Conservation (phyloP, 2,113 vertebrate genomes). For the Atherinomorus stipes region DNA sequence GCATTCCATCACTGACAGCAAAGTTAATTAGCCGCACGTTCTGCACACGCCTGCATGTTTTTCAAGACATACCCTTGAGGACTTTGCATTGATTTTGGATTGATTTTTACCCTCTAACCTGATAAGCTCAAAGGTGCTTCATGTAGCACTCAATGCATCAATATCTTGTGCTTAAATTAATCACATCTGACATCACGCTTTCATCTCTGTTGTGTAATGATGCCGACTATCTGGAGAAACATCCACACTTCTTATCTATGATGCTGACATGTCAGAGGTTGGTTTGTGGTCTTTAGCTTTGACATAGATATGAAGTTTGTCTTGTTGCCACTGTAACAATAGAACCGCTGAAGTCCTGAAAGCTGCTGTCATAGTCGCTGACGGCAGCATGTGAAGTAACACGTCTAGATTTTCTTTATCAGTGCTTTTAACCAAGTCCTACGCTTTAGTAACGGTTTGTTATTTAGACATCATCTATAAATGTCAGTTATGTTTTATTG, state of each 20-base stretch:
- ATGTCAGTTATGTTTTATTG: not conserved
- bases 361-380: not conserved
- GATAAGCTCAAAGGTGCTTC: constrained; percentile 7
- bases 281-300: not conserved
- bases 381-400: not conserved
- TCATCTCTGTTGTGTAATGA: not conserved
- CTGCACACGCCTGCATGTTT: not conserved
- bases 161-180: constrained; percentile 20
- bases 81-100: constrained; percentile 34
- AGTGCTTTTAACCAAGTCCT: too few species aligned
- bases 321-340: not conserved
- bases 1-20: not conserved
- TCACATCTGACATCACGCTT: constrained; percentile 15
- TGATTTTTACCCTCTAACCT: constrained; percentile 38
- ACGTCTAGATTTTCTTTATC: not conserved
- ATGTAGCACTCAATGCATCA: not conserved
- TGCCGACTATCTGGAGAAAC: not conserved
- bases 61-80: not conserved
- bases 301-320: not conserved
- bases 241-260: too few species aligned
- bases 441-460: not conserved
- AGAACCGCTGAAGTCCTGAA: not conserved
- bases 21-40: not conserved
- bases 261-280: not conserved
- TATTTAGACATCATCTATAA: not conserved